Evolutionary conservation across 1,140 invertebrate genomes (phyloP).

Genomic region (Atta texana): DNA sequence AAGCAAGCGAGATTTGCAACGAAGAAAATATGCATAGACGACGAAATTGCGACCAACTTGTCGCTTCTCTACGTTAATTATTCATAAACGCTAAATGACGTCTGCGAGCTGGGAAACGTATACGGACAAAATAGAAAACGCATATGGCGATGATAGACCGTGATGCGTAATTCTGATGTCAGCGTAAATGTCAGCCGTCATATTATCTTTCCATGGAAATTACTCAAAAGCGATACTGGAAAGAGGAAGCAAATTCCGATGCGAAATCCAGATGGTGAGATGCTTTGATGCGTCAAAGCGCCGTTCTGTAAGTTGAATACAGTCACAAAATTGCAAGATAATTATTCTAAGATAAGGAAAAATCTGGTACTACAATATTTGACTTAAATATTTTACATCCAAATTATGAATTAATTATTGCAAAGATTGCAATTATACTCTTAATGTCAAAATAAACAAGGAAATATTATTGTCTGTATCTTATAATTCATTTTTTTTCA

Average conservation of each 20-base stretch:
- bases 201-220: conserved; percentile 59
- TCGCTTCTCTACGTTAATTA: conserved; percentile 47
- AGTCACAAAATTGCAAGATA: conserved; percentile 5
- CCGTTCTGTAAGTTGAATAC: background rate
- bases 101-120: conserved; percentile 7
- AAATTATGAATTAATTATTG: background rate
- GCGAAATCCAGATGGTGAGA: conserved; percentile 21
- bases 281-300: background rate
- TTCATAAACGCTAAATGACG: conserved; percentile 39
- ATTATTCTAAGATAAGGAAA: background rate
- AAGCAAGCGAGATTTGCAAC: background rate
- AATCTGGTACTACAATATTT: background rate
- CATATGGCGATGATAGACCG: conserved; percentile 42
- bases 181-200: conserved; percentile 38
- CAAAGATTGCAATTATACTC: background rate
- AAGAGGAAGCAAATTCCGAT: background rate
- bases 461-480: too few species aligned
- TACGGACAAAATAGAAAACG: conserved; percentile 44
- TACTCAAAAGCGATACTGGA: conserved; percentile 59
- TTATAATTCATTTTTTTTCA: too few species aligned
- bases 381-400: background rate
- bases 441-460: too few species aligned
- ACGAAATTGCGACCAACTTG: conserved; percentile 19
- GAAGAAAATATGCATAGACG: background rate
- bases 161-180: conserved; percentile 12